Evolutionary conservation across 2,797 vertebrate species (phyloP), one percentile per base, ranked within the genome.

Genomic region (Takifugu rubripes): DNA sequence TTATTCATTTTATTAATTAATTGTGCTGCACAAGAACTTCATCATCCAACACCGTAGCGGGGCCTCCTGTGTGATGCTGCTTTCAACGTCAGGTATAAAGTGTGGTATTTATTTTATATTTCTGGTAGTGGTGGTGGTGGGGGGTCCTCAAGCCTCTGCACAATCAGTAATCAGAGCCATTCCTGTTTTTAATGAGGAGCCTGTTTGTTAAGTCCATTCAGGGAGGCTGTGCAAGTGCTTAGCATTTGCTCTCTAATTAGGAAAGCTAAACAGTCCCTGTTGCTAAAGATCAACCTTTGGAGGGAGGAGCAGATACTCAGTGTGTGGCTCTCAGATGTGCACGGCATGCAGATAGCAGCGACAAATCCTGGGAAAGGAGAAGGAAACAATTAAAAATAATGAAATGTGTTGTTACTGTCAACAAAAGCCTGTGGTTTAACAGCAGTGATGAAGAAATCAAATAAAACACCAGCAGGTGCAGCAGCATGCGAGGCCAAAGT

Each of bases 211-310:
- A 90, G 88, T 88, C 85, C 84, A 88, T 77, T 87, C 84, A 85
- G 86, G 83, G 83, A 89, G 68, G 66, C 75, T 62, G 79, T 69
- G 84, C 59, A 31, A 78, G 78, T 78, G 81, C 78, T 87, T 87
- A 88, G 87, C 86, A 87, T 89, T 87, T 87, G 76, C 87, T 86
- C 78, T 76, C 83, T 86, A 88, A 90, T 88, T 90, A 90, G 84
- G 73, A 68, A 81, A 83, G 82, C 87, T 87, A 86, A 90, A 87
- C 82, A 84, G 80, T 75, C 78, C 78, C 78, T 60, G 48, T 80
- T 82, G 81, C 77, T 59, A 66, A 52, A 61, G 66, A 78, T 81
- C 76, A 77, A 70, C 68, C 74, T 54, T 82, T 70, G 11, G 52
- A 56, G 55, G 52, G 54, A 50, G 29, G 56, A 24, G 68, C 44